These are phyloP conservation scores for Equus przewalskii DNA, from an alignment of 2,113 vertebrate genomes.

Conservation along the genomic window DNA sequence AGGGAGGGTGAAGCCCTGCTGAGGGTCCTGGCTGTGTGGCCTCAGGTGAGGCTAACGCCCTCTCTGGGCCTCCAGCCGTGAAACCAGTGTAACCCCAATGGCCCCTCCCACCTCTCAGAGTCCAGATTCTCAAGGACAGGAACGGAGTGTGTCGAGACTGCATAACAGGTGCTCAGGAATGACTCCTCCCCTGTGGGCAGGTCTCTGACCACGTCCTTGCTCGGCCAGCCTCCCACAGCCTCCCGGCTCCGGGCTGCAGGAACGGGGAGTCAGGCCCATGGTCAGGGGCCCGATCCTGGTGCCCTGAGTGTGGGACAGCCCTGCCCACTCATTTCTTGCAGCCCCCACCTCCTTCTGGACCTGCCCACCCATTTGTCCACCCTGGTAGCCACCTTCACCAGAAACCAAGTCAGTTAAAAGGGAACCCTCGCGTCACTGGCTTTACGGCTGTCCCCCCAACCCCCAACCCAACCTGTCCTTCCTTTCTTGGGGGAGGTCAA, in stretches of 20 bases:
- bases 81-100: fast-evolving
- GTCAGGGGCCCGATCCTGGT: neutral
- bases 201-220: neutral
- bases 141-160: fast-evolving
- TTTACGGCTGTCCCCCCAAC: neutral
- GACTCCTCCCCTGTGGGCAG: too few species aligned
- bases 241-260: too few species aligned
- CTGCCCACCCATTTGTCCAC: neutral
- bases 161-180: too few species aligned
- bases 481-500: neutral
- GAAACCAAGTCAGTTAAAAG: fast-evolving
- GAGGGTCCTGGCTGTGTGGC: neutral
- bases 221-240: fast-evolving
- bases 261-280: neutral
- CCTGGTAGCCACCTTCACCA: neutral
- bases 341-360: neutral
- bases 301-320: neutral
- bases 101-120: too few species aligned
- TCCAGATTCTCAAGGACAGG: neutral
- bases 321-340: too few species aligned
- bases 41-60: fast-evolving
- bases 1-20: fast-evolving
- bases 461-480: fast-evolving
- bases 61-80: fast-evolving
- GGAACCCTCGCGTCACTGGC: too few species aligned